These are phyloP conservation scores for Trichonephila inaurata DNA, from an alignment of 1,140 invertebrate species.

Conservation along the genomic window DNA sequence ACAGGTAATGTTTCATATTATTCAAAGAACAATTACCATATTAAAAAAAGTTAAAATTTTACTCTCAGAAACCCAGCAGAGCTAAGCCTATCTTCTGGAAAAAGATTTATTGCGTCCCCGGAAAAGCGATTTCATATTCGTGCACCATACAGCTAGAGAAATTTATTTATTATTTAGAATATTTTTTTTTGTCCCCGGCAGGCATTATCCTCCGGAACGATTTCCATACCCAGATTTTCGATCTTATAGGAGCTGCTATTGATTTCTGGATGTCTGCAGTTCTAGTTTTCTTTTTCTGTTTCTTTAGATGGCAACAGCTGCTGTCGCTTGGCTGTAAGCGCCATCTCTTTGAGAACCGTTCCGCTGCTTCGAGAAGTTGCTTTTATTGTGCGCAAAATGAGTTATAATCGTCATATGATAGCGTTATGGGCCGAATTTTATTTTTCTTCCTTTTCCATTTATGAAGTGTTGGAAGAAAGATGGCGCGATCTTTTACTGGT, in stretches of 20 bases:
- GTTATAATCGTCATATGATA: constrained; percentile 61
- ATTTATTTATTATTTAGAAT: constrained; percentile 67
- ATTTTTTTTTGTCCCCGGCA: constrained; percentile 12
- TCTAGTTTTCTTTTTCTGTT: constrained; percentile 63
- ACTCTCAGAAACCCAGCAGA: neutral
- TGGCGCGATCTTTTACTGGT: neutral
- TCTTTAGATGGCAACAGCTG: constrained; percentile 63
- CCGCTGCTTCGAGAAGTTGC: neutral
- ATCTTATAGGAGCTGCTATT: constrained; percentile 54
- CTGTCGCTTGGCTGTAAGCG: constrained; percentile 47
- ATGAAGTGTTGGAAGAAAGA: constrained; percentile 21
- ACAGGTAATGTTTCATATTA: neutral
- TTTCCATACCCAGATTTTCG: constrained; percentile 62
- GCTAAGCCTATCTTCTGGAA: constrained; percentile 14
- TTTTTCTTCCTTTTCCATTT: constrained; percentile 27
- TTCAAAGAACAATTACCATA: neutral
- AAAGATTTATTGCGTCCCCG: constrained; percentile 50
- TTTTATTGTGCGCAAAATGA: constrained; percentile 62
- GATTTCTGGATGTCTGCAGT: constrained; percentile 64
- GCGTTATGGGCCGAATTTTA: constrained; percentile 15
- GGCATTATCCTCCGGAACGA: constrained; percentile 63
- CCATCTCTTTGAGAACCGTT: constrained; percentile 27
- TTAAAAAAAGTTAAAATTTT: neutral
- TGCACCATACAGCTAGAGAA: constrained; percentile 14
- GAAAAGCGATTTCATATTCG: constrained; percentile 64